phyloP scores from a whole-genome alignment of 2,888 invertebrate species.

The Spilarctia lutea region DNA sequence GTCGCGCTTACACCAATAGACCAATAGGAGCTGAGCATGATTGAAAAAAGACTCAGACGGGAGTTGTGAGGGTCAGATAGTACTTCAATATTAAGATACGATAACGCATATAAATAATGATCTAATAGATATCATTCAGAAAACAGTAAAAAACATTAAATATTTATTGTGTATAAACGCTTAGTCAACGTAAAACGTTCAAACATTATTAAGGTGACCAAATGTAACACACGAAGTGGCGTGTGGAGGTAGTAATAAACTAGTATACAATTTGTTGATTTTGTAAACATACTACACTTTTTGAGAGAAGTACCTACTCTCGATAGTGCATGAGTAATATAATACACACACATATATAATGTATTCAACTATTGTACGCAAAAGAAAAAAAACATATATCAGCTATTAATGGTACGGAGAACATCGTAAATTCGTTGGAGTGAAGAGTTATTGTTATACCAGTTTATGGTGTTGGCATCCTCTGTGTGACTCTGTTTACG shows the following conservation, averaged over 20 bases:
- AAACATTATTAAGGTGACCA: too few species aligned
- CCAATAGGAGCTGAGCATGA: too few species aligned
- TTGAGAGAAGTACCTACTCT: neutral
- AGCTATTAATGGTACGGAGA: neutral
- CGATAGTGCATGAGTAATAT: neutral
- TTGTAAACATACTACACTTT: neutral
- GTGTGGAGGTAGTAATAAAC: too few species aligned
- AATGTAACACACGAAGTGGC: too few species aligned
- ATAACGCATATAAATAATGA: neutral
- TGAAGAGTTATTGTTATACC: conserved; percentile 7
- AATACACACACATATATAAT: neutral
- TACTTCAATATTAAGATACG: too few species aligned
- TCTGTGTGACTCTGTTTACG: conserved; percentile 1
- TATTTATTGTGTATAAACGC: too few species aligned
- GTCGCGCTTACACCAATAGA: too few species aligned
- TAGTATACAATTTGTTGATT: neutral
- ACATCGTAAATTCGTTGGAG: conserved; percentile 1
- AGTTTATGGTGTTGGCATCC: conserved; percentile 13
- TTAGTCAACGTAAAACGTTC: too few species aligned
- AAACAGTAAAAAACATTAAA: too few species aligned
- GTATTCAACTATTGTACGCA: neutral
- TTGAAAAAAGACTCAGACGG: too few species aligned
- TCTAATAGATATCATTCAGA: too few species aligned
- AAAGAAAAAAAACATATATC: neutral
- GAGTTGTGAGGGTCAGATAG: too few species aligned